Conservation (phyloP, 2,113 vertebrate species). For the Epinephelus fuscoguttatus region DNA sequence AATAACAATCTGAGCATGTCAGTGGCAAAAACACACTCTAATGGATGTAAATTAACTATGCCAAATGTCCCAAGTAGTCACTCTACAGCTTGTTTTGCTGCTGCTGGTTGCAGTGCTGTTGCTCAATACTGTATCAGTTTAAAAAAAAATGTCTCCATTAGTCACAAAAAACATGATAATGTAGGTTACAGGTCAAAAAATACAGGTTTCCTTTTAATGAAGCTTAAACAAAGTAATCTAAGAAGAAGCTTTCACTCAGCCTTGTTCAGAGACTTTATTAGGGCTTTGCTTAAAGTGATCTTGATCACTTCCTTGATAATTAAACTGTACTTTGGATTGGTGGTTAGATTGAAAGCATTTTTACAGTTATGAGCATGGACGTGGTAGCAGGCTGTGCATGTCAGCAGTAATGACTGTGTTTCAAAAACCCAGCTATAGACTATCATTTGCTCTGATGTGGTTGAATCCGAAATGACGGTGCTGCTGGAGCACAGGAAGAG, state of each 20-base stretch:
- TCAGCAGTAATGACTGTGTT: slow-evolving; percentile 38
- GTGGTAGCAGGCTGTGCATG: not conserved
- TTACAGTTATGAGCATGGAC: not conserved
- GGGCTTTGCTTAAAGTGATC: not conserved
- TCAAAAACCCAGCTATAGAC: slow-evolving; percentile 5
- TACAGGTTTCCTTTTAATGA: too few relatives aligned
- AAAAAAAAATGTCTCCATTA: too few relatives aligned
- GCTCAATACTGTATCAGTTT: too few relatives aligned
- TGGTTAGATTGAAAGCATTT: slow-evolving; percentile 29
- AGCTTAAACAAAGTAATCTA: not conserved
- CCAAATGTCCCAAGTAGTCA: too few relatives aligned
- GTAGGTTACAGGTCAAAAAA: too few relatives aligned
- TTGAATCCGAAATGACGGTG: slow-evolving; percentile 21
- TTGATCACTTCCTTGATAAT: not conserved
- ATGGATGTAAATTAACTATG: too few relatives aligned
- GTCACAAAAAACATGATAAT: too few relatives aligned
- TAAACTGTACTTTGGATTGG: not conserved
- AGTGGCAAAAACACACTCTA: too few relatives aligned
- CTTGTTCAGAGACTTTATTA: not conserved
- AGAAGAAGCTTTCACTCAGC: not conserved
- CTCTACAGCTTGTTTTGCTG: too few relatives aligned
- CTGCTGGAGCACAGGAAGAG: slow-evolving; percentile 11
- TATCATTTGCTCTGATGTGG: slow-evolving; percentile 7
- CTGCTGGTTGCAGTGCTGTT: too few relatives aligned
- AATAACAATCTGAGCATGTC: too few relatives aligned